Percentiles rank a stretch among this genome's conserved stretches.
These are phyloP conservation scores for Porites lobata DNA, from an alignment of 92 coral and sea anemone species.

Conservation along the genomic window DNA sequence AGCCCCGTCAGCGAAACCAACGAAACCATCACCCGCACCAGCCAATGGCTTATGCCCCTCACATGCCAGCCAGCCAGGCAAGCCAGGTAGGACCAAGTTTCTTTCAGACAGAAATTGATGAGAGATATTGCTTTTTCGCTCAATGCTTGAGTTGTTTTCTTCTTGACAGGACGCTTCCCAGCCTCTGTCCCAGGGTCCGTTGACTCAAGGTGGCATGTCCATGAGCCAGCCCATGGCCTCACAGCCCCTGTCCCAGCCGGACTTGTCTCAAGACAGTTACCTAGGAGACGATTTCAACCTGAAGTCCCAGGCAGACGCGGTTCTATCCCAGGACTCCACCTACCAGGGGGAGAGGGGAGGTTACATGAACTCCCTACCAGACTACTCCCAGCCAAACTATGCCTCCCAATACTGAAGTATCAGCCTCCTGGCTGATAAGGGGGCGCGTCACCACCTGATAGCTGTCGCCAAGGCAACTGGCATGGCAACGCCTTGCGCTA, in stretches of 20 bases:
- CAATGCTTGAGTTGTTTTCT: not conserved
- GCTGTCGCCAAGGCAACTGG: conserved; percentile 75
- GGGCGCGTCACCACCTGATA: conserved; percentile 75
- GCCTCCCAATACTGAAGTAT: conserved; percentile 96
- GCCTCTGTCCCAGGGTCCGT: conserved; percentile 98
- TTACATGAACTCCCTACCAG: conserved; percentile 98
- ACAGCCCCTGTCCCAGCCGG: conserved; percentile 99
- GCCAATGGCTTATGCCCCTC: conserved; percentile 84
- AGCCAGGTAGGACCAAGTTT: conserved; percentile 83
- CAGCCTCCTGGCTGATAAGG: conserved; percentile 67
- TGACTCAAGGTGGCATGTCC: conserved; percentile 99
- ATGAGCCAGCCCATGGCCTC: conserved; percentile 99
- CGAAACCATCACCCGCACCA: conserved; percentile 90
- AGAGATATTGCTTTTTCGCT: not conserved
- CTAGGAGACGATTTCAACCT: conserved; percentile 99
- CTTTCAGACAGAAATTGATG: not conserved
- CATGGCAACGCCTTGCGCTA: conserved; percentile 54
- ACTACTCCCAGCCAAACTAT: conserved; percentile 99
- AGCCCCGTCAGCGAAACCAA: conserved; percentile 84
- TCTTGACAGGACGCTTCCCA: conserved; percentile 94
- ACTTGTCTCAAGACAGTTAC: conserved; percentile 99
- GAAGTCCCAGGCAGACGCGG: conserved; percentile 99
- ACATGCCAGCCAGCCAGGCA: conserved; percentile 99
- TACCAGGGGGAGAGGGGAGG: conserved; percentile 99
- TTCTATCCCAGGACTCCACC: conserved; percentile 98